phyloP scores from a whole-genome alignment of 2,113 vertebrate species.

The Pelodiscus sinensis region DNA sequence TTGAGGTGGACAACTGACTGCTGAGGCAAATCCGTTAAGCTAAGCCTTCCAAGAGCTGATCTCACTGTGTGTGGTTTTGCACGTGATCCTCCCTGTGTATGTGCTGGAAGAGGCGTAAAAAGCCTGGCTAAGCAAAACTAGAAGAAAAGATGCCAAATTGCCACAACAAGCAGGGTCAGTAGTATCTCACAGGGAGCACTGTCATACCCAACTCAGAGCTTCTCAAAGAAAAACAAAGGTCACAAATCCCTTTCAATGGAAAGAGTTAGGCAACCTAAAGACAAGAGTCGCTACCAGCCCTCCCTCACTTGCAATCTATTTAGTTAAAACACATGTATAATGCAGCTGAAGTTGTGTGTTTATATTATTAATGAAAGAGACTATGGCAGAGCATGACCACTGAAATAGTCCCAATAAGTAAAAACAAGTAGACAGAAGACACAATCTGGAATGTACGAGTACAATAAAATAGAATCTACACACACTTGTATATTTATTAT shows the following conservation, averaged over 20 bases:
- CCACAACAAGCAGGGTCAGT: too few species aligned
- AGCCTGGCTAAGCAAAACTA: too few species aligned
- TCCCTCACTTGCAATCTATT: neutral
- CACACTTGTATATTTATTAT: neutral
- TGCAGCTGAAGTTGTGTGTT: neutral
- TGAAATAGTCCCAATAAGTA: neutral
- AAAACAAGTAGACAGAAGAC: neutral
- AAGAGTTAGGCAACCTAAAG: neutral
- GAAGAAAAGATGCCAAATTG: too few species aligned
- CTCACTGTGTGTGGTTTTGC: too few species aligned
- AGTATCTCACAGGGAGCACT: too few species aligned
- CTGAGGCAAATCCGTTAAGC: too few species aligned
- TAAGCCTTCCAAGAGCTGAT: too few species aligned
- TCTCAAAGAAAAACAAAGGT: neutral
- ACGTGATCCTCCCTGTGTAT: too few species aligned
- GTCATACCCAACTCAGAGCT: neutral
- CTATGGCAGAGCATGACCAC: neutral
- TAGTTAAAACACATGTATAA: neutral
- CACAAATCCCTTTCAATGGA: neutral
- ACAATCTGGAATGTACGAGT: neutral
- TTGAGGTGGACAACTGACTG: too few species aligned
- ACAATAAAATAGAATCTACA: neutral
- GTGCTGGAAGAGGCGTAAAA: too few species aligned
- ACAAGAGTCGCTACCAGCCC: neutral
- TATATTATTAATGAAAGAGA: neutral